Base-by-base conservation (phyloP, 2,113 vertebrate species). In the Bubo blakistoni region DNA sequence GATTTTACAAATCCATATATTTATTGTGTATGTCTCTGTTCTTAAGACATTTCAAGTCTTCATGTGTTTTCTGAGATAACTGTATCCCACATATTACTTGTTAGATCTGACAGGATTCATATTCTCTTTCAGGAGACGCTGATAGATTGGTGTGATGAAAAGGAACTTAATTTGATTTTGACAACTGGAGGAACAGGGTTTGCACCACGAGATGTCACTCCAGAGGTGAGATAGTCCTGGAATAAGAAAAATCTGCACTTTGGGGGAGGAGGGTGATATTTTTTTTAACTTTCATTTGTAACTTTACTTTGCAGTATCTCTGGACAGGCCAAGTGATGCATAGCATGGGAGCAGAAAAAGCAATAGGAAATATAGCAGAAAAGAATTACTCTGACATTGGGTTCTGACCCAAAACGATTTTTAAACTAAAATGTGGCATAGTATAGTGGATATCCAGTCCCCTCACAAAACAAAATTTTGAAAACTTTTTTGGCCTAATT, bases 141-240 rank as follows among this genome's bases (percentile, higher is more conserved):
- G 95, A 98, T 99, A 98, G 99, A 99, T 96, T 99, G 99, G 99
- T 99, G 99, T 95, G 99, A 99, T 98, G 99, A 99, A 97, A 99
- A 99, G 97, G 99, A 99, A 92, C 99, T 99, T 93, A 99, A 99
- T 98, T 99, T 99, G 97, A 99, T 99, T 97, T 97, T 99, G 97
- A 99, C 99, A 97, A 99, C 99, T 25, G 99, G 99, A 97, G 99
- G 99, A 98, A 99, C 99, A 67, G 99, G 99, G 20, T 99, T 99
- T 94, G 99, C 99, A 66, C 99, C 99, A 27, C 98, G 99, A 97
- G 99, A 99, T 97, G 99, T 99, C 98, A 99, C 99, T 94, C 99
- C 99, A 97, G 99, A 99, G 99, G 99, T 99, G 96, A 96, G 98
- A 96, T 47, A 79, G 51, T 95, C 71, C 58, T 86, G 55, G 30